Evolutionary conservation across 2,888 invertebrate genomes (phyloP).

Genomic region (Hirtodrosophila alboralis): DNA sequence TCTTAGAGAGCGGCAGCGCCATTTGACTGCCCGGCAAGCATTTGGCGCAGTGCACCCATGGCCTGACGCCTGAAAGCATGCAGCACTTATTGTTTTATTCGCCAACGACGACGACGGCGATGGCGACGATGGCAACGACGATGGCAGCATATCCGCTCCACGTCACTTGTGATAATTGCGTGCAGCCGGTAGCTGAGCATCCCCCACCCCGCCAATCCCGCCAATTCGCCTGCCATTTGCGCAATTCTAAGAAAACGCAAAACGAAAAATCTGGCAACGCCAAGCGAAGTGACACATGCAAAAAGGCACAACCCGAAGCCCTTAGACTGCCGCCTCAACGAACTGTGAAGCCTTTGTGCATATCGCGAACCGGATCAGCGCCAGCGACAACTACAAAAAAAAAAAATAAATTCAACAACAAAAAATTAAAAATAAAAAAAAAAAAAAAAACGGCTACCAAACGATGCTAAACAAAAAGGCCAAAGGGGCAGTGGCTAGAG

Average conservation of each 20-base stretch:
- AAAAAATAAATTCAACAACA: too few relatives aligned
- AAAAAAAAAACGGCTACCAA: constrained; percentile 37
- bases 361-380: constrained; percentile 76
- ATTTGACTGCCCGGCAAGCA: constrained; percentile 62
- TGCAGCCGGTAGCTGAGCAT: constrained; percentile 59
- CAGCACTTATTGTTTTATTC: constrained; percentile 77
- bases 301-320: constrained; percentile 47
- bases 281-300: constrained; percentile 52
- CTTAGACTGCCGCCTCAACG: constrained; percentile 47
- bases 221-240: not conserved
- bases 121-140: constrained; percentile 29
- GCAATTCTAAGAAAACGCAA: constrained; percentile 66
- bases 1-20: constrained; percentile 26
- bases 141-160: constrained; percentile 76
- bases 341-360: constrained; percentile 74
- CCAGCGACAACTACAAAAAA: constrained; percentile 57
- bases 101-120: constrained; percentile 47
- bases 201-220: not conserved
- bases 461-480: constrained; percentile 49
- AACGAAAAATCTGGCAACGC: constrained; percentile 59
- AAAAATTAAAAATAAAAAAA: too few relatives aligned
- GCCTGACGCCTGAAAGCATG: constrained; percentile 71
- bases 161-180: constrained; percentile 80
- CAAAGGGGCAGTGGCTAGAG: constrained; percentile 5
- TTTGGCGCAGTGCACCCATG: constrained; percentile 66